Evolutionary conservation across 1,140 invertebrate species (phyloP), one percentile per base, ranked within the genome.

Genomic region (Lepidotrigona ventralis): DNA sequence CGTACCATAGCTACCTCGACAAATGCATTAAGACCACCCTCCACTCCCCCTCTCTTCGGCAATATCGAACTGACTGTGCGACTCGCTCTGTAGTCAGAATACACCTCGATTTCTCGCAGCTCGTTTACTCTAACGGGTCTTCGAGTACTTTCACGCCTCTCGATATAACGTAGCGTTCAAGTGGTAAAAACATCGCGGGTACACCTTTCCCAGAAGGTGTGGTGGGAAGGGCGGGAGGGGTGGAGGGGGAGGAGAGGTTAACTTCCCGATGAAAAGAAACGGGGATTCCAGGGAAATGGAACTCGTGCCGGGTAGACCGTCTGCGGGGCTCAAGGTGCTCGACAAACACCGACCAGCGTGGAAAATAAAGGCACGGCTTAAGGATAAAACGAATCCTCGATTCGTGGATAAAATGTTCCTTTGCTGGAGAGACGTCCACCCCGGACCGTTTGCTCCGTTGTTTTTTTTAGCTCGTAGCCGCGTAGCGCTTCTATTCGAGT

Each of bases 21-120:
- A 94, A 94, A 94, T 93, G 93, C 93, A 94, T 94, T 93, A 93
- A 93, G 92, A 92, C 90, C 91, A 87, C 89, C 87, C 84, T 53
- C 81, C 85, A 66, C 82, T 82, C 83, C 53, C 81, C 81, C 72
- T 83, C 79, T n/a, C 23, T n/a, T 82, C 39, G 76, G 87, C 88
- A 90, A 91, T 92, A 92, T 92, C 86, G 91, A 91, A 91, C 90
- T 91, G 86, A 87, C 88, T 89, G 84, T 84, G 75, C 84, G 73
- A 83, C 84, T 80, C 77, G 72, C 77, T 68, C 58, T 54, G 46
- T 56, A 66, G 60, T 63, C 66, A 64, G 76, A 56, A 88, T 80
- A 74, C 77, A 79, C 54, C 51, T 46, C 72, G 54, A 74, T 85
- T 83, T 76, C 63, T 85, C 60, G 83, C 83, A 68, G 29, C 72